Evolutionary conservation across 2,797 vertebrate species (phyloP).

Genomic region (Liasis olivaceus): DNA sequence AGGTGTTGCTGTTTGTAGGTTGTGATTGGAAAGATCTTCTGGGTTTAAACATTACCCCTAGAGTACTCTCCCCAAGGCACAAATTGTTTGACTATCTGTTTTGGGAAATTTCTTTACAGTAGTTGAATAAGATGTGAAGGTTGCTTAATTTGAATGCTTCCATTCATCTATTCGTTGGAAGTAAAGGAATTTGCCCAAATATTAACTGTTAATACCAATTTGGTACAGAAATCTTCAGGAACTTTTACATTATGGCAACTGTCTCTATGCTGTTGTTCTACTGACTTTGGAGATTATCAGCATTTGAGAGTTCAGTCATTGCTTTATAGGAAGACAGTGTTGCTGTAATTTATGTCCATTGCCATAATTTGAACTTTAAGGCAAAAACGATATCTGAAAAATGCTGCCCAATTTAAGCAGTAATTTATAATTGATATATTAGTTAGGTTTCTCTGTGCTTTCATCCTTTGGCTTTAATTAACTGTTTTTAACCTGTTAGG

Average conservation of each 20-base stretch:
- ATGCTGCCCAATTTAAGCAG: background rate
- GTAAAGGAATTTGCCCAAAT: too few species aligned
- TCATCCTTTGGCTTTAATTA: background rate
- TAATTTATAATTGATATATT: background rate
- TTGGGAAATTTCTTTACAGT: too few species aligned
- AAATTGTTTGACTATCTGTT: too few species aligned
- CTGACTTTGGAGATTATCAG: background rate
- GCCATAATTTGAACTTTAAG: background rate
- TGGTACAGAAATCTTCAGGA: too few species aligned
- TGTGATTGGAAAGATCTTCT: too few species aligned
- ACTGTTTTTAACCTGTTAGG: background rate
- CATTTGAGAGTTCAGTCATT: background rate
- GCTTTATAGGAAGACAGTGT: background rate
- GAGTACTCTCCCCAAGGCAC: too few species aligned
- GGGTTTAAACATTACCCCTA: too few species aligned
- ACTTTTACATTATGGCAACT: background rate
- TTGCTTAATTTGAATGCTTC: too few species aligned
- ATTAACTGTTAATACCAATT: too few species aligned
- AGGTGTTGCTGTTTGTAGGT: too few species aligned
- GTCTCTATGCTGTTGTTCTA: background rate
- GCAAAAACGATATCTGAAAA: background rate
- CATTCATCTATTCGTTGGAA: too few species aligned
- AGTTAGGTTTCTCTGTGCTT: background rate
- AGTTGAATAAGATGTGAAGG: too few species aligned
- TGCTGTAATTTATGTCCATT: background rate